Evolutionary conservation across 2,797 vertebrate genomes (phyloP).

Genomic region (Agapornis canus): DNA sequence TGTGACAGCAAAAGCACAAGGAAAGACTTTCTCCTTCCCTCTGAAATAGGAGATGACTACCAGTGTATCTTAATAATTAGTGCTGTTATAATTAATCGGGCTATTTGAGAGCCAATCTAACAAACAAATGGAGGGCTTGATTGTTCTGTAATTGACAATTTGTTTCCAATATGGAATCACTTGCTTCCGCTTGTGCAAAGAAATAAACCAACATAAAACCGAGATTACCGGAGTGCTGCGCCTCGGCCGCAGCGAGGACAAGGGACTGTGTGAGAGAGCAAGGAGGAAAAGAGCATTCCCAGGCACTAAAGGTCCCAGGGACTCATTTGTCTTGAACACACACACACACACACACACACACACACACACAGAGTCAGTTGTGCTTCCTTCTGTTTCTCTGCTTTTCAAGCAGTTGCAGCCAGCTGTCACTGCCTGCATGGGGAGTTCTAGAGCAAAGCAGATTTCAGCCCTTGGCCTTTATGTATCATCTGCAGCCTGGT

Average conservation of each 20-base stretch:
- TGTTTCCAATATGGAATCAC: slow-evolving; percentile 45
- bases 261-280: slow-evolving; percentile 6
- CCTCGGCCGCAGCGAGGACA: background rate
- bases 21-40: slow-evolving; percentile 48
- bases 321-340: background rate
- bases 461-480: slow-evolving; percentile 14
- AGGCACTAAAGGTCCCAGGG: background rate
- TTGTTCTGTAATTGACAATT: slow-evolving; percentile 71
- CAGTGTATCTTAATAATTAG: slow-evolving; percentile 76
- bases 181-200: background rate
- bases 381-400: background rate
- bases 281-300: background rate
- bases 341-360: background rate
- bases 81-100: slow-evolving; percentile 74
- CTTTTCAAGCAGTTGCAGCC: slow-evolving; percentile 38
- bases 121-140: slow-evolving; percentile 73
- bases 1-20: slow-evolving; percentile 63
- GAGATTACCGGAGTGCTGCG: background rate
- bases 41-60: slow-evolving; percentile 64
- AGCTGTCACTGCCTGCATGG: background rate
- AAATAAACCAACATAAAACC: background rate
- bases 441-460: background rate
- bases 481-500: background rate
- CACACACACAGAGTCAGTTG: background rate
- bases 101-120: slow-evolving; percentile 75